Conservation (phyloP, 2,888 invertebrate species). For the Metopia argyrocephala region DNA sequence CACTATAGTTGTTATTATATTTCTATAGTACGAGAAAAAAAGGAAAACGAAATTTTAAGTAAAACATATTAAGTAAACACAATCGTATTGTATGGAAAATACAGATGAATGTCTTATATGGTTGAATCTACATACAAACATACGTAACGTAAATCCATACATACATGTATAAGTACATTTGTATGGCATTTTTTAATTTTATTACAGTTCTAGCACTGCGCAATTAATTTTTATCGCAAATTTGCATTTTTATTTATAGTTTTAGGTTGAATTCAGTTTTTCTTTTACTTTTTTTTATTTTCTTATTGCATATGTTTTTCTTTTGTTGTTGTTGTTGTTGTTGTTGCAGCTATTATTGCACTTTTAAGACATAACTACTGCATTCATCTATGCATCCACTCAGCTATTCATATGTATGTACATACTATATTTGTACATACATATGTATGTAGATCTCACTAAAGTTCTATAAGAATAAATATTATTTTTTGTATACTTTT, state of each 20-base stretch:
- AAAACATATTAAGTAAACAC: neutral
- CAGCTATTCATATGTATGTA: constrained; percentile 27
- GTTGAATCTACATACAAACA: neutral
- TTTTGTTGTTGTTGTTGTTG: constrained; percentile 4
- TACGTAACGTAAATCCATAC: constrained; percentile 17
- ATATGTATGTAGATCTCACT: no score
- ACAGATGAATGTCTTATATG: neutral
- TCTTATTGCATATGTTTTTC: no score
- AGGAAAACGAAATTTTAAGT: no score
- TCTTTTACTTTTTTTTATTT: constrained; percentile 10
- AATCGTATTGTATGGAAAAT: neutral
- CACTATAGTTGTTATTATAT: no score
- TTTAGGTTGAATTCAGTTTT: constrained; percentile 54
- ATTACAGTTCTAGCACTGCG: constrained; percentile 70
- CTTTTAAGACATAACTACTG: constrained; percentile 3
- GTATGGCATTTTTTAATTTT: constrained; percentile 60
- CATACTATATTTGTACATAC: no score
- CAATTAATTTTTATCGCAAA: constrained; percentile 77
- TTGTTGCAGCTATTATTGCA: neutral
- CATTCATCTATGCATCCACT: neutral
- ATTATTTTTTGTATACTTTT: constrained; percentile 17
- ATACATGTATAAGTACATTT: constrained; percentile 28
- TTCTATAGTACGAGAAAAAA: no score
- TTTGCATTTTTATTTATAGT: constrained; percentile 66
- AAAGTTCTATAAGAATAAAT: neutral